A percentile compares a stretch with the other conserved stretches of the same genome.
phyloP scores from a whole-genome alignment of 2,113 vertebrate species.

The Perognathus longimembris region DNA sequence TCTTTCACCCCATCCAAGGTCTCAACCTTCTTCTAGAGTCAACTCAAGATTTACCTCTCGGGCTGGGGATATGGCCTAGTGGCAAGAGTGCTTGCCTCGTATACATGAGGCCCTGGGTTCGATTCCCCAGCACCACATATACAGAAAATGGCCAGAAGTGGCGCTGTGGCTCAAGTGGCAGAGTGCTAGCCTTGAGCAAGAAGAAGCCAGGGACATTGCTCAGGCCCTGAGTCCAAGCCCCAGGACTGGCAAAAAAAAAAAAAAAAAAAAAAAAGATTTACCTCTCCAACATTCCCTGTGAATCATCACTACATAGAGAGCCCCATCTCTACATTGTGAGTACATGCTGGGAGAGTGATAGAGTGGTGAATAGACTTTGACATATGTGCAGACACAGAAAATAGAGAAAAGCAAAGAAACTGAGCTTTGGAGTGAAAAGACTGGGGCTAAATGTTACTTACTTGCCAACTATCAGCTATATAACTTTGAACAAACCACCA shows the following conservation, averaged over 20 bases:
- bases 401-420: neutral
- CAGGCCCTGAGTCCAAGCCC: no score
- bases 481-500: constrained; percentile 25
- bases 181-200: no score
- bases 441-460: neutral
- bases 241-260: no score
- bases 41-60: neutral
- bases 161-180: no score
- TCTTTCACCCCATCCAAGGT: neutral
- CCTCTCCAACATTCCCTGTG: neutral
- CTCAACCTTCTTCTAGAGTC: constrained; percentile 8
- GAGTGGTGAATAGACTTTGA: neutral
- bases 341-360: neutral
- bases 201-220: no score
- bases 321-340: neutral
- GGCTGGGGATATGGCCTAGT: no score
- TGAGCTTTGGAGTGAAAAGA: neutral
- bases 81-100: no score
- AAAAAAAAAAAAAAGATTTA: no score
- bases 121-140: no score
- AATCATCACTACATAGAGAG: neutral
- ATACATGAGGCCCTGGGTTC: no score
- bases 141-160: no score
- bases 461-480: neutral
- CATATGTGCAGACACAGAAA: neutral